phyloP scores from a whole-genome alignment of 2,888 invertebrate species.

The Andrena praecox region DNA sequence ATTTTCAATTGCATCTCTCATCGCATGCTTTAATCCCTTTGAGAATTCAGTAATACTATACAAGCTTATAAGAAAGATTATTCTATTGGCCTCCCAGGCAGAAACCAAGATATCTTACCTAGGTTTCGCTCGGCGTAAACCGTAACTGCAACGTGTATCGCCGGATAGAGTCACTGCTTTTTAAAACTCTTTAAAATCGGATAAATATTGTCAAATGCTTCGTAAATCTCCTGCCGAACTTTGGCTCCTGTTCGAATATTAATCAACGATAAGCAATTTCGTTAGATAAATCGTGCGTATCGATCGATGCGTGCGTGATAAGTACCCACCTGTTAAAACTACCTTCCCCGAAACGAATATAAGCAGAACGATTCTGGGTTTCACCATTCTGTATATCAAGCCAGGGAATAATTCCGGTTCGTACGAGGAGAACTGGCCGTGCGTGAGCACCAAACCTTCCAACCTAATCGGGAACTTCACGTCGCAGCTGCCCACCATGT shows the following conservation, averaged over 20 bases:
- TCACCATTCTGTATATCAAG: constrained; percentile 98
- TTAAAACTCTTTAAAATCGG: constrained; percentile 97
- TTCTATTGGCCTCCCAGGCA: background rate
- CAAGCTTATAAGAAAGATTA: background rate
- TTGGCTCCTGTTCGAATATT: constrained; percentile 90
- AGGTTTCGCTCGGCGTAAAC: background rate
- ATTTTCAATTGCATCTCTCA: constrained; percentile 17
- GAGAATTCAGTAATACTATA: background rate
- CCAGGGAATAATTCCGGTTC: constrained; percentile 99
- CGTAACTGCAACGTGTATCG: constrained; percentile 2
- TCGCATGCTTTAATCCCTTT: constrained; percentile 3
- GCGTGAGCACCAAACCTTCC: constrained; percentile 92
- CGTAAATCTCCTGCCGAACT: constrained; percentile 95
- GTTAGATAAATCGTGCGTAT: constrained; percentile 9
- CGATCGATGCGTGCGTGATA: constrained; percentile 5
- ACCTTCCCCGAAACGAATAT: constrained; percentile 99
- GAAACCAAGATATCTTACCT: constrained; percentile 31
- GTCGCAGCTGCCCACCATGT: constrained; percentile 95
- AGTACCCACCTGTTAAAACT: constrained; percentile 91
- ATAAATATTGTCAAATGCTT: constrained; percentile 98
- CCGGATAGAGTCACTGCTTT: constrained; percentile 87
- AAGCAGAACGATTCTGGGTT: constrained; percentile 97
- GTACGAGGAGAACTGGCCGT: constrained; percentile 92
- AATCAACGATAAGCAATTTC: constrained; percentile 8
- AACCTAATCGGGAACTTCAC: constrained; percentile 94